A percentile compares a stretch with the other conserved stretches of the same genome.
phyloP scores from a whole-genome alignment of 2,888 invertebrate species.

The Athalia rosae region DNA sequence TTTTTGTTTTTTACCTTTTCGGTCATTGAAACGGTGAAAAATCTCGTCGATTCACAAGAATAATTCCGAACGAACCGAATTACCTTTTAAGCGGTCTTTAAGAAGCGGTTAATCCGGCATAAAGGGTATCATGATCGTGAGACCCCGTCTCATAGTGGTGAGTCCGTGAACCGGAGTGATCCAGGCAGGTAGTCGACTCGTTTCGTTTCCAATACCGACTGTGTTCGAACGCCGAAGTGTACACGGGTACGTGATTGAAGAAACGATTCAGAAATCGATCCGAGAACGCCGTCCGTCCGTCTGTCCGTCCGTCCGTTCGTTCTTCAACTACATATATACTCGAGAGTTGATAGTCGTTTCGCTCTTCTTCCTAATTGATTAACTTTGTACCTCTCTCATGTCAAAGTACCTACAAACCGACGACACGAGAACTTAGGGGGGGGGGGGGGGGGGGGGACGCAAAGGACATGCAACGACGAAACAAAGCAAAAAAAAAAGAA shows the following conservation, averaged over 20 bases:
- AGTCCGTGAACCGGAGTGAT: neutral
- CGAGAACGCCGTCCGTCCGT: too few species aligned
- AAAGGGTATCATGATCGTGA: slow-evolving; percentile 43
- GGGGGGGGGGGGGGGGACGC: neutral
- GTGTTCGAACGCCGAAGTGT: neutral
- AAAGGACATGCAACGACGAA: slow-evolving; percentile 3
- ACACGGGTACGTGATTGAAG: slow-evolving; percentile 17
- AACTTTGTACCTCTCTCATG: slow-evolving; percentile 49
- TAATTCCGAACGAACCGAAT: slow-evolving; percentile 31
- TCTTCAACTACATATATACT: too few species aligned
- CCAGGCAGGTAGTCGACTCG: neutral
- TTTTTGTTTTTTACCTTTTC: neutral
- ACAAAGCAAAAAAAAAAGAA: neutral
- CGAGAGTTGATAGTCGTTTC: slow-evolving; percentile 37
- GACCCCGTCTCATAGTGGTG: slow-evolving; percentile 2
- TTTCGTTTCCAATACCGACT: too few species aligned
- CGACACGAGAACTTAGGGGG: neutral
- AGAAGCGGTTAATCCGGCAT: slow-evolving; percentile 26
- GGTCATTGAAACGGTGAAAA: slow-evolving; percentile 16
- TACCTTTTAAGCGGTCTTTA: slow-evolving; percentile 25
- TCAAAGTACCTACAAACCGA: slow-evolving; percentile 38
- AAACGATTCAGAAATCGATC: too few species aligned
- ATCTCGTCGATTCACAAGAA: slow-evolving; percentile 1
- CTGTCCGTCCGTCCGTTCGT: too few species aligned
- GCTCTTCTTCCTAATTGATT: slow-evolving; percentile 50